Conservation (phyloP, 2,797 vertebrate genomes). For the Megaceryle alcyon region DNA sequence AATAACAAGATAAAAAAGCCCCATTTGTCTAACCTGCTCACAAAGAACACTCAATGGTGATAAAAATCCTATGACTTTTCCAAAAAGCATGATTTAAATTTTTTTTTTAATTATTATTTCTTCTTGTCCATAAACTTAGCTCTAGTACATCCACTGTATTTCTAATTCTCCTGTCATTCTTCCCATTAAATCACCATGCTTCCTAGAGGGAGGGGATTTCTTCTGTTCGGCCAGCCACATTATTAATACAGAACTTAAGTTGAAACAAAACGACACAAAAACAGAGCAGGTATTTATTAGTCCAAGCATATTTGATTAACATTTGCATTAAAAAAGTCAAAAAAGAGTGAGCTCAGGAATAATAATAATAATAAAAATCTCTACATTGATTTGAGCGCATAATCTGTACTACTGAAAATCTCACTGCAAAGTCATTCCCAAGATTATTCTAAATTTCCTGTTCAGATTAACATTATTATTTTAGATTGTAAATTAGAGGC, state of each 20-base stretch:
- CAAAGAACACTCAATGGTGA: background rate
- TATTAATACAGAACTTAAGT: background rate
- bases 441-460: background rate
- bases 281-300: background rate
- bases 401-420: no score
- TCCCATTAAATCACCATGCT: background rate
- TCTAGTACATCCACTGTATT: background rate
- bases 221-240: background rate
- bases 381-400: background rate
- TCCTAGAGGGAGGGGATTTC: background rate
- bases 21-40: background rate
- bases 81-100: background rate
- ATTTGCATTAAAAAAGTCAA: background rate
- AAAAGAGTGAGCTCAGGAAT: background rate
- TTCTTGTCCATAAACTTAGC: background rate
- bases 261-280: conserved; percentile 28
- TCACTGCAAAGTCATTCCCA: background rate
- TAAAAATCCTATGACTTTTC: background rate
- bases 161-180: background rate
- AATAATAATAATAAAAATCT: background rate
- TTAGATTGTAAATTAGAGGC: background rate
- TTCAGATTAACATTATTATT: background rate
- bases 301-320: background rate
- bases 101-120: background rate
- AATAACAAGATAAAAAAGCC: background rate